A percentile compares a stretch with the other conserved stretches of the same genome.
These are phyloP conservation scores for Graptemys geographica DNA, from an alignment of 2,797 vertebrate genomes.

Conservation along the genomic window DNA sequence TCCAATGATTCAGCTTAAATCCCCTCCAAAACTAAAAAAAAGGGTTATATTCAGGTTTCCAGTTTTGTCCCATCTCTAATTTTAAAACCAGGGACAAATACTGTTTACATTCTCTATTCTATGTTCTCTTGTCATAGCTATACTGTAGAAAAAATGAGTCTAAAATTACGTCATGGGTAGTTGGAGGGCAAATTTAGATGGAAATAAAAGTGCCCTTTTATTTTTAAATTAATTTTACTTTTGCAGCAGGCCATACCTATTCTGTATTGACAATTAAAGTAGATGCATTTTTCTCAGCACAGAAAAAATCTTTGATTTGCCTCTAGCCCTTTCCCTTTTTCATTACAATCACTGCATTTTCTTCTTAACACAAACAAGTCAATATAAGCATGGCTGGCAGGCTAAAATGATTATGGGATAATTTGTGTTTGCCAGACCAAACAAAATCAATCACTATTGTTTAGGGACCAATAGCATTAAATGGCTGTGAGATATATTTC, in stretches of 20 bases:
- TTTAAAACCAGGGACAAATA: background rate
- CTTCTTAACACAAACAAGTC: conserved; percentile 65
- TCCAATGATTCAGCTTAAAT: background rate
- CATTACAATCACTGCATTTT: conserved; percentile 61
- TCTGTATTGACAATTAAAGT: conserved; percentile 67
- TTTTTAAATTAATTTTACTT: conserved; percentile 68
- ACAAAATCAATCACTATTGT: conserved; percentile 77
- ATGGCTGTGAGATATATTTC: conserved; percentile 36
- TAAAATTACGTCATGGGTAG: background rate
- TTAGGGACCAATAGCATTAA: conserved; percentile 62
- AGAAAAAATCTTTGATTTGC: conserved; percentile 59
- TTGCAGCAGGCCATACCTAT: conserved; percentile 39
- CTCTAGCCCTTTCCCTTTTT: conserved; percentile 68
- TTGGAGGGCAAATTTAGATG: conserved; percentile 29
- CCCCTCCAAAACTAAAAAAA: background rate
- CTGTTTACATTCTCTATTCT: accelerated
- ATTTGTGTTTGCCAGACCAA: conserved; percentile 75
- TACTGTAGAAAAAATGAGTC: conserved; percentile 3
- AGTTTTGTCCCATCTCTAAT: background rate
- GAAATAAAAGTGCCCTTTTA: conserved; percentile 35
- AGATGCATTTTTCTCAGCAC: conserved; percentile 54
- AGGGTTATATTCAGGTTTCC: background rate
- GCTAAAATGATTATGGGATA: conserved; percentile 75
- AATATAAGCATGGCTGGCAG: conserved; percentile 63
- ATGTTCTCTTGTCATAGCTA: background rate